Base-by-base conservation (phyloP, 2,888 invertebrate species). In the Blastobasis adustella region DNA sequence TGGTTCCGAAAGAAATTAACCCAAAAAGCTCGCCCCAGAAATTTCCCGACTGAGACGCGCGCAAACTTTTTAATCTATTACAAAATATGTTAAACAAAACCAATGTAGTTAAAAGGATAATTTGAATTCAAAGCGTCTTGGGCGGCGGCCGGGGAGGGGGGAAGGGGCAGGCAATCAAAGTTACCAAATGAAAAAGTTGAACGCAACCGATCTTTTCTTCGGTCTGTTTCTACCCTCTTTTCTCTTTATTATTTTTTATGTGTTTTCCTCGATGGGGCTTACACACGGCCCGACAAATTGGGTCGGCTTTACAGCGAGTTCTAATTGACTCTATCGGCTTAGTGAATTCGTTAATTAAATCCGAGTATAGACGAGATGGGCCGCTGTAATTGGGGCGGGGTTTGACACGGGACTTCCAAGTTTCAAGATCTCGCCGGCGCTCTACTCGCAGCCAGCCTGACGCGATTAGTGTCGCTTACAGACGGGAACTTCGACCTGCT, bases 131-230 rank as follows among this genome's bases (percentile, higher is more conserved):
- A 50, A 53, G 56, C 58, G 69, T 67, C 64, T 56, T 58, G 65
- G 57, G 49, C 56, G 61, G 54, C 53, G 60, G 56, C 52, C 56
- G 40, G n/a, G 49, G 10, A 23, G 9, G 4, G 46, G 7, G 42
- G 45, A 38, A 42, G 42, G 37, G 10, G 10, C 53, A 69, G 63
- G 69, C 77, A 79, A 83, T 82, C 80, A 76, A 81, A 82, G 68
- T 81, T 82, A 61, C 69, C 72, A 69, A 76, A 79, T 78, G 74
- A 76, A 76, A 76, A 79, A 79, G 69, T 76, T 75, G 58, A 23
- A 3, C 23, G 58, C 63, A 59, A 55, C 62, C 65, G 59, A 65
- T 67, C 63, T 59, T 49, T 60, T 58, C 56, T 23, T 60, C 56
- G 58, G 58, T 61, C 63, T 62, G 61, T 66, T 59, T 65, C 55